Base-by-base conservation (phyloP, 2,888 invertebrate genomes). In the Plagiodera versicolora region DNA sequence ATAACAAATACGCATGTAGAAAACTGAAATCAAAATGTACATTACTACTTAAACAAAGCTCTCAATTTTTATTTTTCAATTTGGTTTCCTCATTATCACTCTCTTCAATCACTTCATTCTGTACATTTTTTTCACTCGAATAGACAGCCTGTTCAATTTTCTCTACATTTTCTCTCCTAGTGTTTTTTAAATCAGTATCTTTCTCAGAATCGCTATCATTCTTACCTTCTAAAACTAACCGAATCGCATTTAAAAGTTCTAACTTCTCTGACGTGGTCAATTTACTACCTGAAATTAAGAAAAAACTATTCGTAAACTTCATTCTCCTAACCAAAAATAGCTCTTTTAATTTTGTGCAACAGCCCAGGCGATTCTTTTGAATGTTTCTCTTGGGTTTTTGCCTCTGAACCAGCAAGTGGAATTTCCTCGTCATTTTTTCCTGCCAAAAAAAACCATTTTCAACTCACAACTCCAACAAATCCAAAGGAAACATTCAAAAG, bases 171-270 rank as follows among this genome's bases (percentile, higher is more conserved):
- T 64, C 55, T 46, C 59, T 62, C 65, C 69, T 70, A 63, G 65
- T 65, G 59, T 68, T 70, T 56, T 63, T 58, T 39, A 60, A 59
- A 67, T 67, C 59, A 63, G 51, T 65, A 64, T 58, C 65, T 57
- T 51, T 59, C 55, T 66, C 46, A 58, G 51, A 61, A 66, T 46
- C 57, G 54, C 63, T 67, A 55, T 57, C 49, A 24, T 64, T 53
- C 80, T 84, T 83, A 67, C 83, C 82, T 71, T 79, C 82, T 60
- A 89, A 77, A 17, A 86, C 87, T 74, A 83, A 81, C 69, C 84
- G 84, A 63, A 89, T 83, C 5, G 86, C 84, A 65, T 87, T 83
- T 68, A 89, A 82, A 68, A 87, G 72, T 61, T 85, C 80, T 48
- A 84, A 80, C 6, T 86, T 84, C 68, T 86, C 73, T 51, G 68